Percentiles rank a stretch among this genome's conserved stretches.
phyloP scores from a whole-genome alignment of 2,888 invertebrate genomes.

The Glyphotaelius pellucidus region DNA sequence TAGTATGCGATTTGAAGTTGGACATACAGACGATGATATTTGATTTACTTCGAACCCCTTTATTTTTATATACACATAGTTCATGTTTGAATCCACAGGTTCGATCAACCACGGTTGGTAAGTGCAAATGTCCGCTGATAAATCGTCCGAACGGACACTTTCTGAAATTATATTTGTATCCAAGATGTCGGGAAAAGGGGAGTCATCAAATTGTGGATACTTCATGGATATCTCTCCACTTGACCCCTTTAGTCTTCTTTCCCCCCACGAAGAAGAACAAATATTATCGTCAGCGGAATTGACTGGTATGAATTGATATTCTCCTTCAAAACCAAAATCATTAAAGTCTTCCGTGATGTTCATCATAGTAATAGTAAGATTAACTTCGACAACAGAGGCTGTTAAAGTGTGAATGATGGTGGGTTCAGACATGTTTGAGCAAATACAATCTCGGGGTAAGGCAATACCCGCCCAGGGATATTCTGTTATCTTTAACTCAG shows the following conservation, averaged over 20 bases:
- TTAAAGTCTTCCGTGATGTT: conserved; percentile 88
- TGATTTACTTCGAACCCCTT: conserved; percentile 80
- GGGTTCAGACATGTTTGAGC: conserved; percentile 83
- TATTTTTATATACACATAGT: conserved; percentile 85
- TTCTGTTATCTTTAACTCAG: conserved; percentile 82
- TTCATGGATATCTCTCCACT: conserved; percentile 85
- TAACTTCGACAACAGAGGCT: conserved; percentile 83
- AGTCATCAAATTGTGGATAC: conserved; percentile 77
- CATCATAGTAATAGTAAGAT: conserved; percentile 87
- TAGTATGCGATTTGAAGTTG: conserved; percentile 84
- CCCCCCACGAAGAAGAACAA: conserved; percentile 82
- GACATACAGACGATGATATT: conserved; percentile 77
- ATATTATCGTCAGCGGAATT: conserved; percentile 78
- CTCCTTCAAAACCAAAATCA: conserved; percentile 87
- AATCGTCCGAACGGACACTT: conserved; percentile 77
- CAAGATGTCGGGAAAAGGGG: conserved; percentile 72
- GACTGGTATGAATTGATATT: conserved; percentile 81
- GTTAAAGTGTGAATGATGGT: conserved; percentile 83
- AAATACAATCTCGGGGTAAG: conserved; percentile 84
- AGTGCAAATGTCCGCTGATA: conserved; percentile 77
- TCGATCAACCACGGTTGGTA: conserved; percentile 89
- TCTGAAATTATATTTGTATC: conserved; percentile 77
- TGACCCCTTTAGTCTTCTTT: conserved; percentile 81
- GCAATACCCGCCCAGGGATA: conserved; percentile 84
- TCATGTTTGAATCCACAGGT: conserved; percentile 83